A percentile compares a stretch with the other conserved stretches of the same genome.
These are phyloP conservation scores for Oryctolagus cuniculus DNA, from an alignment of 2,113 vertebrate genomes.

Conservation along the genomic window mOryCun1.1 NC_091448.1:410501-411000, in stretches of 20 bases:
- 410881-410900: background rate
- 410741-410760: no score
- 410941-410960: background rate
- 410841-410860: background rate
- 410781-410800: background rate
- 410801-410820: background rate
- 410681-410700: background rate
- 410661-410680: background rate
- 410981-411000: background rate
- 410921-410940: background rate
- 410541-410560: background rate
- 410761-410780: background rate
- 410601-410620: no score
- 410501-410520: background rate
- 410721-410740: background rate
- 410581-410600: background rate
- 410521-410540: background rate
- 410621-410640: no score
- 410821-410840: background rate
- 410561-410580: background rate
- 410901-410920: background rate
- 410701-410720: accelerated
- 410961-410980: background rate
- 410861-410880: background rate
- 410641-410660: background rate